Base-by-base conservation (phyloP, 2,113 vertebrate genomes). In the Perca flavescens region DNA sequence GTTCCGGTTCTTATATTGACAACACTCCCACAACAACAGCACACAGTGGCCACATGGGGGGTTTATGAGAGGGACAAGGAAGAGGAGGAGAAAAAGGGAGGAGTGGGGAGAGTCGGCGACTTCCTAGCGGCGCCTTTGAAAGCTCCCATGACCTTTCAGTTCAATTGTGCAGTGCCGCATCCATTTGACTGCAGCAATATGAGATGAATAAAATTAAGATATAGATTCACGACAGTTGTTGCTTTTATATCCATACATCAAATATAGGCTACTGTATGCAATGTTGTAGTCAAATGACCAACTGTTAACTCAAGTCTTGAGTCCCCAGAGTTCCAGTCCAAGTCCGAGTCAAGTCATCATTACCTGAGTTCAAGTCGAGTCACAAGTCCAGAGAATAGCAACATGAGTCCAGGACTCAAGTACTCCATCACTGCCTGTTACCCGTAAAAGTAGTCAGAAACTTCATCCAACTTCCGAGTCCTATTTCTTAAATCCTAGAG, bases 1-100 rank as follows among this genome's bases (percentile, higher is more conserved):
- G 74, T 49, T 72, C 76, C 85, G 84, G 63, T 54, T 83, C 67
- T 82, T 62, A 63, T 83, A 87, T 85, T 34, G 84, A 72, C 71
- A 73, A 70, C 28, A 15, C 62, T 72, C 65, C 66, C 63, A 57
- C 81, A 79, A 79, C 85, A 78, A 58, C 56, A 28, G 79, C 61
- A 49, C 43, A 36, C 63, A 82, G 28, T 53, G 63, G 60, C 84
- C 73, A 56, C 80, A 79, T 74, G 57, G 54, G 54, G 57, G 60
- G 50, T 58, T 78, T 69, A 77, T 36, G 66, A 52, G 46, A 66
- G 25, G 65, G 52, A 43, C 43, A 67, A 25, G 63, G 64, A 77
- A 46, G 74, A 56, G 34, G 61, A 50, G 56, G 66, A 63, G 67
- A 21, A 64, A 21, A 61, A 75, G 21, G 28, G 28, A 28, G 28